phyloP scores from a whole-genome alignment of 2,888 invertebrate species.

The Drosophila sordidula region DNA sequence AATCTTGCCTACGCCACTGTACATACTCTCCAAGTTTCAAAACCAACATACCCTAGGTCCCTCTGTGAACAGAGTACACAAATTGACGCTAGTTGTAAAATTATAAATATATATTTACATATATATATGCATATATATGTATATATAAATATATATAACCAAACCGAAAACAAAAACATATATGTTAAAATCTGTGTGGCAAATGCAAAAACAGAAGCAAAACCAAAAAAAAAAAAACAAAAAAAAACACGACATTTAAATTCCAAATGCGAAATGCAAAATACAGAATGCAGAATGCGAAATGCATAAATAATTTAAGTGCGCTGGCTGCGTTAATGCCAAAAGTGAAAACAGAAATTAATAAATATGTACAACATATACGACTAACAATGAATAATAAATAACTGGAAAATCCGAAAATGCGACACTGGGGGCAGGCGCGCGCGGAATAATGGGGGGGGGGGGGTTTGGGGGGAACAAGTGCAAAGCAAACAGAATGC shows the following conservation, averaged over 20 bases:
- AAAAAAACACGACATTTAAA: conserved; percentile 9
- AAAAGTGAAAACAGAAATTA: conserved; percentile 59
- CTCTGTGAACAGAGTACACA: not conserved
- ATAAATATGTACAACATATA: conserved; percentile 56
- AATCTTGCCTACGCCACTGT: no score
- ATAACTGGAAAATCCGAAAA: conserved; percentile 36
- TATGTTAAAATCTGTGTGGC: conserved; percentile 23
- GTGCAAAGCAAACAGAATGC: conserved; percentile 62
- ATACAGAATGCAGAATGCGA: conserved; percentile 20
- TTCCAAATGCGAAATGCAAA: conserved; percentile 10
- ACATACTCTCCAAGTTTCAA: not conserved
- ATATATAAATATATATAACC: conserved; percentile 5
- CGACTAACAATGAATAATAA: conserved; percentile 75
- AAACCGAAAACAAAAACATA: not conserved
- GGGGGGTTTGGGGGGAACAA: not conserved
- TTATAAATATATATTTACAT: conserved; percentile 2
- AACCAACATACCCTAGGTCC: no score
- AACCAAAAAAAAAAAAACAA: not conserved
- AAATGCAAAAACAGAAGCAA: not conserved
- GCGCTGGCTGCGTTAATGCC: conserved; percentile 50
- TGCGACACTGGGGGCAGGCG: not conserved
- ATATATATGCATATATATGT: not conserved
- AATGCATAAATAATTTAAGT: conserved; percentile 54
- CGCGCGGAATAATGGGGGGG: not conserved
- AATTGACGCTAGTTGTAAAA: not conserved